Conservation (phyloP, 2,888 invertebrate species). For the Antitype chi region DNA sequence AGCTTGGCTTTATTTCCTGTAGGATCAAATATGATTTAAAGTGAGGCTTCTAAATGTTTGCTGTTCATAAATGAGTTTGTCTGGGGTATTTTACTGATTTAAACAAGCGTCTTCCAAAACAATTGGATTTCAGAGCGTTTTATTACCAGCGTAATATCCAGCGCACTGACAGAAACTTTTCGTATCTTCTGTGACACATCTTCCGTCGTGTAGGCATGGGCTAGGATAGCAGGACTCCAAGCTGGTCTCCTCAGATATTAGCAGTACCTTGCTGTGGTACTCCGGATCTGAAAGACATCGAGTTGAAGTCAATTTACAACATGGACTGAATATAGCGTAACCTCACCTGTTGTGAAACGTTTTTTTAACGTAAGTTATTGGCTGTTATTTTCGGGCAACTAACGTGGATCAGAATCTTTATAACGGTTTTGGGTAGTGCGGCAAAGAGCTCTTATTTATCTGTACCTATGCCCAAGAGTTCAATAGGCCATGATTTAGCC, state of each 20-base stretch:
- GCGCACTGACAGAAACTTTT: constrained; percentile 92
- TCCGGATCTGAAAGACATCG: constrained; percentile 87
- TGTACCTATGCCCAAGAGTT: too few species aligned
- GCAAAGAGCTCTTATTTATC: too few species aligned
- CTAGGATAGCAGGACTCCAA: constrained; percentile 94
- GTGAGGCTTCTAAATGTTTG: neutral
- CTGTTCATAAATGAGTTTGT: neutral
- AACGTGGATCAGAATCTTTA: too few species aligned
- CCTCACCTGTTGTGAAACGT: too few species aligned
- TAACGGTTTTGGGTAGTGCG: too few species aligned
- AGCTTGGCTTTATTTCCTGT: neutral
- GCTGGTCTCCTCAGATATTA: constrained; percentile 89
- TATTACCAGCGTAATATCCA: constrained; percentile 93
- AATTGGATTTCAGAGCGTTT: neutral
- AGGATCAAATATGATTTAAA: neutral
- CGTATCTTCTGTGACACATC: constrained; percentile 91
- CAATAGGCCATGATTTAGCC: too few species aligned
- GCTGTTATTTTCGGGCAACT: too few species aligned
- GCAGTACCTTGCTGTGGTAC: constrained; percentile 92
- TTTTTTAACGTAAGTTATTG: too few species aligned
- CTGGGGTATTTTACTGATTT: too few species aligned
- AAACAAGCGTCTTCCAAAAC: neutral
- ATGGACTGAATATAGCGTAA: too few species aligned
- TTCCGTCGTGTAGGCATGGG: constrained; percentile 93
- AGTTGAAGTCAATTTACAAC: too few species aligned